Conservation (phyloP, 2,888 invertebrate species). For the Microctonus aethiopoides region DNA sequence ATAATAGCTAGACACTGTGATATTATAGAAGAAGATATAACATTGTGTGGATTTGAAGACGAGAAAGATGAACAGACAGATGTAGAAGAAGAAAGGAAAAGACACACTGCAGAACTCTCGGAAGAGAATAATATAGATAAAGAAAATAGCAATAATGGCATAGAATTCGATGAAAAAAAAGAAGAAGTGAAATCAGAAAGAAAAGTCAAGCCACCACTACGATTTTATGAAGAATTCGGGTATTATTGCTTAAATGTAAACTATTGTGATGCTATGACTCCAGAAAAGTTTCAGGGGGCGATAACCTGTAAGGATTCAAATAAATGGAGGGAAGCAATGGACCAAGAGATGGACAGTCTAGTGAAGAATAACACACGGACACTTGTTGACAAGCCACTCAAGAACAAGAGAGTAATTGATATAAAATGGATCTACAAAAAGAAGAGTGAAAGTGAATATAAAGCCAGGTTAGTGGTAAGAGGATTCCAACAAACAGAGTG, state of each 20-base stretch:
- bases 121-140: constrained; percentile 25
- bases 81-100: constrained; percentile 1
- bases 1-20: constrained; percentile 47
- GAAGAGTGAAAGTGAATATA: constrained; percentile 35
- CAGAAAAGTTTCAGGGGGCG: constrained; percentile 51
- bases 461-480: constrained; percentile 40
- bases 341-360: background rate
- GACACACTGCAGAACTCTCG: background rate
- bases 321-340: constrained; percentile 3
- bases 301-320: constrained; percentile 36
- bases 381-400: constrained; percentile 26
- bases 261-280: constrained; percentile 46
- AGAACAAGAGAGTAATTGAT: constrained; percentile 34
- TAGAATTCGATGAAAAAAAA: constrained; percentile 34
- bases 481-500: constrained; percentile 25
- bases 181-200: background rate
- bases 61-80: background rate
- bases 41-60: constrained; percentile 36
- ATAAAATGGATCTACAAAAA: constrained; percentile 40
- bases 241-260: constrained; percentile 46
- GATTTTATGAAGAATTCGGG: background rate
- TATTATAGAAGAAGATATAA: constrained; percentile 46
- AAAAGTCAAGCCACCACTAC: constrained; percentile 27
- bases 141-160: constrained; percentile 27
- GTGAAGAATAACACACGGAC: constrained; percentile 26